Evolutionary conservation across 1,140 invertebrate species (phyloP), one percentile per base, ranked within the genome.

Genomic region (Delia radicum): DNA sequence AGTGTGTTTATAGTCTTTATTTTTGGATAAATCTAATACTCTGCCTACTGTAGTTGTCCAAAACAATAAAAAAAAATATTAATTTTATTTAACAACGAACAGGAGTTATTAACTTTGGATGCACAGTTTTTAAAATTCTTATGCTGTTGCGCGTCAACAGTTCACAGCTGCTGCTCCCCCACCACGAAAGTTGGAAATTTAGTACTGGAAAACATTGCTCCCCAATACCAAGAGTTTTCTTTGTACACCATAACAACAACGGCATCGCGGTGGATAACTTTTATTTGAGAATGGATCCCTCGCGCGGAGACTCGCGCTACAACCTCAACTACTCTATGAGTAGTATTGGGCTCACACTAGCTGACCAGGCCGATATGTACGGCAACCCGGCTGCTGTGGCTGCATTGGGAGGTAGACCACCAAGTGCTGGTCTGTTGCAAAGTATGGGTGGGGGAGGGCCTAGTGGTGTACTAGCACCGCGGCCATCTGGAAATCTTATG

Each of bases 241-340:
- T n/a, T n/a, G n/a, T n/a, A n/a, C n/a, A n/a, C n/a, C n/a, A n/a
- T n/a, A n/a, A n/a, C 62, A 27, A 5, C 15, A 69, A 69, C 29
- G 29, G 65, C 67, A 37, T 63, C 88, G 89, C 89, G 87, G 89
- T 90, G 89, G 89, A 89, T 88, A 89, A 89, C 87, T 90, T 89
- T 88, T 89, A 89, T 86, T 88, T 90, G 80, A 89, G 90, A 87
- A 93, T 93, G 92, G 92, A 93, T 89, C 90, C 91, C 86, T 91
- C 93, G 88, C 91, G 91, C 87, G 92, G 92, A 89, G 93, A 94
- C 90, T 91, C 92, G 92, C 92, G 93, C 86, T 94, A 94, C 88
- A 93, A 92, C 88, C 91, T 94, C 88, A 91, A 92, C 85, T 94
- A 94, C 88, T 91, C 91, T 86, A 94, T 94, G 92, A 84, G 85